phyloP scores from a whole-genome alignment of 1,140 invertebrate species.

The Trichonephila clavata region DNA sequence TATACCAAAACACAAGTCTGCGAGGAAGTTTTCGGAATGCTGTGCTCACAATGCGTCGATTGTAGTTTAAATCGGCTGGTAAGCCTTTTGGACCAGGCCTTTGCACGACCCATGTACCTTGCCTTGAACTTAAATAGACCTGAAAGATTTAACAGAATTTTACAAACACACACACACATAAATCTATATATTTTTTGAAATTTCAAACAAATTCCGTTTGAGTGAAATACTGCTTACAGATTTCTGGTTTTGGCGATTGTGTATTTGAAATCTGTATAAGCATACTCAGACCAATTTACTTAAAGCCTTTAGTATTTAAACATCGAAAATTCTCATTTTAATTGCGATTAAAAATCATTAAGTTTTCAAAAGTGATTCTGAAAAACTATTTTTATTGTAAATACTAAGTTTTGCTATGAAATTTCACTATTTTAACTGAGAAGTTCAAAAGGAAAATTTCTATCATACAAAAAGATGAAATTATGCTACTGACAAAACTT shows the following conservation, averaged over 20 bases:
- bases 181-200: too few species aligned
- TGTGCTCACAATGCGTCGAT: conserved; percentile 78
- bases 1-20: conserved; percentile 63
- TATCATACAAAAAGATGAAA: too few species aligned
- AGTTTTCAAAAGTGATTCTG: too few species aligned
- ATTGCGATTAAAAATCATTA: too few species aligned
- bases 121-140: conserved; percentile 82
- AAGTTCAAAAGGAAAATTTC: too few species aligned
- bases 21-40: conserved; percentile 78
- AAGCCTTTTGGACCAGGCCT: conserved; percentile 79
- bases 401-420: too few species aligned
- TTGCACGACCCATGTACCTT: conserved; percentile 82
- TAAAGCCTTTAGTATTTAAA: too few species aligned
- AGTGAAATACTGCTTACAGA: not conserved
- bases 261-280: not conserved
- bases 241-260: not conserved
- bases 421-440: too few species aligned
- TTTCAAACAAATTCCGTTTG: not conserved
- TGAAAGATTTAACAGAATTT: conserved; percentile 74
- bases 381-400: too few species aligned
- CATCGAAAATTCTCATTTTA: too few species aligned
- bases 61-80: conserved; percentile 80
- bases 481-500: too few species aligned
- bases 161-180: not conserved
- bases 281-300: not conserved